phyloP scores from a whole-genome alignment of 2,797 vertebrate genomes.

The Muscicapa comitata region DNA sequence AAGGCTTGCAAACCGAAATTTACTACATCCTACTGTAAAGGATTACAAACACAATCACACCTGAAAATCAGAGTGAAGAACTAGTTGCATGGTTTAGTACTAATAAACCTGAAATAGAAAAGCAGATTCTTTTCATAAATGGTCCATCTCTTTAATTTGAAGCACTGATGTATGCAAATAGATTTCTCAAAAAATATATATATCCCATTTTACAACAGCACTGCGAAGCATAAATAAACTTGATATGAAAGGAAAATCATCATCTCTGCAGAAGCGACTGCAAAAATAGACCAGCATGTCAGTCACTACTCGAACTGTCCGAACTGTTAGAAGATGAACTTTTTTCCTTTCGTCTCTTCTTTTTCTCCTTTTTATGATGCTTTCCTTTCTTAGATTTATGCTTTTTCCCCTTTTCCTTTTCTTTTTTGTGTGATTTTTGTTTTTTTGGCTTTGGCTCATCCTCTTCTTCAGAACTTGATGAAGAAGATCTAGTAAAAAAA shows the following conservation, averaged over 20 bases:
- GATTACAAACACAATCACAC: background rate
- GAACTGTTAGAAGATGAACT: constrained; percentile 68
- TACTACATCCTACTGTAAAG: background rate
- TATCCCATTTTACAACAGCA: background rate
- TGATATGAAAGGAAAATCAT: constrained; percentile 17
- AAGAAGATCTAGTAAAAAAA: constrained; percentile 72
- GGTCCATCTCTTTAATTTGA: background rate
- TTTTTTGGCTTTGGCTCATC: constrained; percentile 80
- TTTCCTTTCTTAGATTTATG: constrained; percentile 79
- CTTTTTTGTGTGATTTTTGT: constrained; percentile 81
- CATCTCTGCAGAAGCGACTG: background rate
- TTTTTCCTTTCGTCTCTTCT: constrained; percentile 75
- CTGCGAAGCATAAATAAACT: constrained; percentile 63
- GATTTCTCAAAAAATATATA: background rate
- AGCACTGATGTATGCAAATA: background rate
- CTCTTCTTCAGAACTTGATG: constrained; percentile 78
- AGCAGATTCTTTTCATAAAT: background rate
- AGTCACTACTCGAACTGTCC: constrained; percentile 77
- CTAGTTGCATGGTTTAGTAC: background rate
- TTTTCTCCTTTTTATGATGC: constrained; percentile 80
- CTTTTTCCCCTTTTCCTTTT: constrained; percentile 80
- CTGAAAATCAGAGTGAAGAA: background rate
- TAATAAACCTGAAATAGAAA: background rate
- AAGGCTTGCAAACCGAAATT: background rate
- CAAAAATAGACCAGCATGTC: constrained; percentile 17